These are phyloP conservation scores for Lynx canadensis DNA, from an alignment of 2,113 vertebrate genomes.

Conservation along the genomic window DNA sequence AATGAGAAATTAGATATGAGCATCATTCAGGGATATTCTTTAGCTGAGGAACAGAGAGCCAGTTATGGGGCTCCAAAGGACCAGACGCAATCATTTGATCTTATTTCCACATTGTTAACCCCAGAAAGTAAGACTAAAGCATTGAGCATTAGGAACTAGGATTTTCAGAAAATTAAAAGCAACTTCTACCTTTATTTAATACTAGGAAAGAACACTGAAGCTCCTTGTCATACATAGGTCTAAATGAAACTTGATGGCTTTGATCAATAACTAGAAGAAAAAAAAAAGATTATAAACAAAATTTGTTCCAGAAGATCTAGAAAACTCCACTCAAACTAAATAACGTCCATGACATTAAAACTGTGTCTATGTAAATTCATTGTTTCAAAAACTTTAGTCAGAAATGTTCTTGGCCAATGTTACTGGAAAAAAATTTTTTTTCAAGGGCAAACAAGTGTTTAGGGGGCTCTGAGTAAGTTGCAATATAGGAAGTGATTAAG, in stretches of 20 bases:
- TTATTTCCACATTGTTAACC: background rate
- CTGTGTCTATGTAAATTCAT: background rate
- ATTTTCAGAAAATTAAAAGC: background rate
- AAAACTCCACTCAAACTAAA: slow-evolving; percentile 30
- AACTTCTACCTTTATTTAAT: background rate
- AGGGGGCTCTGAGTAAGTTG: background rate
- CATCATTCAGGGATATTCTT: background rate
- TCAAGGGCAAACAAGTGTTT: slow-evolving; percentile 12
- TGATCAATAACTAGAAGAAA: background rate
- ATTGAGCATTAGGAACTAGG: background rate
- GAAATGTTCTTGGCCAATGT: background rate
- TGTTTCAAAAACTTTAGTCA: slow-evolving; percentile 12
- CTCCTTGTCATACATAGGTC: background rate
- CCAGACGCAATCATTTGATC: background rate
- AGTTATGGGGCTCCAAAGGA: background rate
- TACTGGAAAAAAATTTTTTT: background rate
- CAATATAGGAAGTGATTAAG: background rate
- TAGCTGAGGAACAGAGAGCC: background rate
- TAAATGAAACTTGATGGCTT: slow-evolving; percentile 16
- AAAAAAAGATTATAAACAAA: background rate
- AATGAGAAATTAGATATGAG: background rate
- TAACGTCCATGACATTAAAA: background rate
- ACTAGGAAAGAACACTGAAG: background rate
- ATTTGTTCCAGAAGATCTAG: background rate
- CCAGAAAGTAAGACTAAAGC: background rate